phyloP scores from a whole-genome alignment of 2,113 vertebrate genomes.

The Hydrochoerus hydrochaeris region DNA sequence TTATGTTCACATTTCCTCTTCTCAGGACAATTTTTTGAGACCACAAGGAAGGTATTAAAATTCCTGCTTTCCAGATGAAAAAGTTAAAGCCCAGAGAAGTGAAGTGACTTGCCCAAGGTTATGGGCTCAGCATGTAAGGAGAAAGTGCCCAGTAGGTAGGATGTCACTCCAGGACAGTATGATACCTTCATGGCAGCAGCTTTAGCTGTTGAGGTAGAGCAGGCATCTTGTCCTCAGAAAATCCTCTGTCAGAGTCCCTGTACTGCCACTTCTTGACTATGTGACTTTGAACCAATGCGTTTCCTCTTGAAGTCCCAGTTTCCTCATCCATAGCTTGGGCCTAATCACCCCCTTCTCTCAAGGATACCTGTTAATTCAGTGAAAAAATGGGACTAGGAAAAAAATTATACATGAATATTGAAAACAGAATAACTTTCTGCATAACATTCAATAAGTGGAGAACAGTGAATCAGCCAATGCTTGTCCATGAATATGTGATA shows the following conservation, averaged over 20 bases:
- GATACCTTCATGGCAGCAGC: neutral
- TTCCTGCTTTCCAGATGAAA: neutral
- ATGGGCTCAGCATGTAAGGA: neutral
- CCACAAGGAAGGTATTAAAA: neutral
- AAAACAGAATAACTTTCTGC: neutral
- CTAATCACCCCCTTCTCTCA: neutral
- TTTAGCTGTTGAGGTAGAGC: neutral
- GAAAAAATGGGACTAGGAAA: neutral
- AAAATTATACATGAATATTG: neutral
- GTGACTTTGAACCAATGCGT: neutral
- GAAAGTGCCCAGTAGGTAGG: neutral
- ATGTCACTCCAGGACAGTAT: neutral
- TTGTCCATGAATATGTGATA: neutral
- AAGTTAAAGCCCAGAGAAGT: slow-evolving; percentile 1
- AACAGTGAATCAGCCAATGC: neutral
- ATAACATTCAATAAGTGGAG: neutral
- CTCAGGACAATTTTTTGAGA: neutral
- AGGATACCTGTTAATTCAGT: neutral
- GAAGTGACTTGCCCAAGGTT: slow-evolving; percentile 14
- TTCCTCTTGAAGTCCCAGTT: neutral
- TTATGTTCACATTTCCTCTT: neutral
- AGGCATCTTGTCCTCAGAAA: neutral
- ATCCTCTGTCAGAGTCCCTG: neutral
- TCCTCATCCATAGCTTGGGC: neutral
- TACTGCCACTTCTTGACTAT: neutral